Percentiles rank a stretch among this genome's conserved stretches.
These are phyloP conservation scores for Danio aesculapii DNA, from an alignment of 2,797 vertebrate species.

Conservation along the genomic window DNA sequence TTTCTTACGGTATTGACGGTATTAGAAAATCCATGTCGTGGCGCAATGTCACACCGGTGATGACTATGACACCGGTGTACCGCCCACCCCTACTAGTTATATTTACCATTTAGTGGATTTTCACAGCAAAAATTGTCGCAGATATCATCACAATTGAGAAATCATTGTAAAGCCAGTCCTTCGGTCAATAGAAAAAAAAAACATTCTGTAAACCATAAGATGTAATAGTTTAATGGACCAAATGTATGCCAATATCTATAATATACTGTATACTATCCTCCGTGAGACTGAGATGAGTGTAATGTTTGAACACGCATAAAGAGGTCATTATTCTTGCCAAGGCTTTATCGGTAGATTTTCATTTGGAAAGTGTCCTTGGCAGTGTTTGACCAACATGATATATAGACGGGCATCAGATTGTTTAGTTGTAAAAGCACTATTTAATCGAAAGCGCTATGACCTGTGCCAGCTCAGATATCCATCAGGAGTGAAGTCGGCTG, in stretches of 20 bases:
- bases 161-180: no score
- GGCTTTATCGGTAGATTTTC: neutral
- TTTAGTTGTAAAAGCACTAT: constrained; percentile 28
- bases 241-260: neutral
- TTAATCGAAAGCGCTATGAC: constrained; percentile 44
- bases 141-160: no score
- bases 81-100: no score
- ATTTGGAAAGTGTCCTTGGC: constrained; percentile 29
- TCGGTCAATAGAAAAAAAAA: neutral
- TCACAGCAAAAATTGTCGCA: no score
- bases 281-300: neutral
- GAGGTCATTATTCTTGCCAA: neutral
- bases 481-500: constrained; percentile 42
- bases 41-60: no score
- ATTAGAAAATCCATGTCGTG: no score
- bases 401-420: constrained; percentile 19
- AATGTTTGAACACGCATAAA: neutral
- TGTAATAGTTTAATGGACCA: neutral
- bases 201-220: neutral
- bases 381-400: constrained; percentile 43
- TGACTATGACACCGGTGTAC: no score
- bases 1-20: no score
- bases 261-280: neutral
- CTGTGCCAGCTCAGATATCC: constrained; percentile 23
- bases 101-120: no score